Conservation (phyloP, 2,113 vertebrate genomes). For the Ageneiosus marmoratus region DNA sequence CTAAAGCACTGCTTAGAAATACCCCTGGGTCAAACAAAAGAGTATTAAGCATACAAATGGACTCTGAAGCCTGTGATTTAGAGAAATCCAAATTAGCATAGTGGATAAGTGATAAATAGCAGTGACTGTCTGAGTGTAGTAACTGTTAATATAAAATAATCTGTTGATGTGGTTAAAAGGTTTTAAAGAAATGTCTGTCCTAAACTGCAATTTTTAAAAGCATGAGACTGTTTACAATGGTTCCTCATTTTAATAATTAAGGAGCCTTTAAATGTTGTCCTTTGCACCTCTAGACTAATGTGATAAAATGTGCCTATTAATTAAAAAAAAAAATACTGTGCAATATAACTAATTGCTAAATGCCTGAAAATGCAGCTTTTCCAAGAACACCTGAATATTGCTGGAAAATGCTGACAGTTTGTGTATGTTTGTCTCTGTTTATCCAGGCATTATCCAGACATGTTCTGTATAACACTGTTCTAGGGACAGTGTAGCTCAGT, state of each 20-base stretch:
- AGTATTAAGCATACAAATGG: conserved; percentile 21
- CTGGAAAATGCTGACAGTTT: not conserved
- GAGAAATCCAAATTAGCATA: conserved; percentile 3
- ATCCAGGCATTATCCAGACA: not conserved
- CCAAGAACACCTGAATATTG: not conserved
- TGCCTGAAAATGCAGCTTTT: not conserved
- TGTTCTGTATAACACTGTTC: not conserved
- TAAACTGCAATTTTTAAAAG: conserved; percentile 10
- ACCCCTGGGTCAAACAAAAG: conserved; percentile 26
- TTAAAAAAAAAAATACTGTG: conserved; percentile 14
- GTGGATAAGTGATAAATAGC: conserved; percentile 8
- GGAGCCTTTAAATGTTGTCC: conserved; percentile 7
- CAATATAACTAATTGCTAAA: conserved; percentile 21
- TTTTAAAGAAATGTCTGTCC: not conserved
- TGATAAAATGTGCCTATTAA: not conserved
- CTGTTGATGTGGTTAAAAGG: not conserved
- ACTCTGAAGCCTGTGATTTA: conserved; percentile 30
- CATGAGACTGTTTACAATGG: not conserved
- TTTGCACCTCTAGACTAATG: conserved; percentile 20
- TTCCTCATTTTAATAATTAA: conserved; percentile 26
- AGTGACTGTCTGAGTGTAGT: not conserved
- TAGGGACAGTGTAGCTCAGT: too few species aligned
- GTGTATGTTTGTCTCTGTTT: not conserved
- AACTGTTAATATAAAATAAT: not conserved
- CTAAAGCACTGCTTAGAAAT: conserved; percentile 41